These are phyloP conservation scores for Gibbula magus DNA, from an alignment of 2,888 invertebrate genomes.

Conservation along the genomic window DNA sequence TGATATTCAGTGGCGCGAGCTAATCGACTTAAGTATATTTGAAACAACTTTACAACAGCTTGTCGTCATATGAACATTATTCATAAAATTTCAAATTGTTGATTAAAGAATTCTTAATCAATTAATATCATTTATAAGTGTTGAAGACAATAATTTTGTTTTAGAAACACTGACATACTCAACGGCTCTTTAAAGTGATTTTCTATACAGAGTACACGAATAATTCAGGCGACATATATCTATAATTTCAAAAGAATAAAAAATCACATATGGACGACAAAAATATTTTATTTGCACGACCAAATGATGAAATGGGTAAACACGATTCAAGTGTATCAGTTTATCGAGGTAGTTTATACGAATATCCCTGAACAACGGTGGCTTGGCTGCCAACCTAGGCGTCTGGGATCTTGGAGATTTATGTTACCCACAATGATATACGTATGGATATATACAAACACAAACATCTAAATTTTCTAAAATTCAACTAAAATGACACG, in stretches of 20 bases:
- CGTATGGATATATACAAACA: not conserved
- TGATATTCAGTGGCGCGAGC: no score
- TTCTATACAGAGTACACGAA: not conserved
- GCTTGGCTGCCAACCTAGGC: not conserved
- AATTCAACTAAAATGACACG: not conserved
- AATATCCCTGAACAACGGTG: not conserved
- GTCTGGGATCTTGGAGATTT: no score
- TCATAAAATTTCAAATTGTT: no score
- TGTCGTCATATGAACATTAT: no score
- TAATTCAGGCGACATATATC: not conserved
- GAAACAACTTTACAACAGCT: no score
- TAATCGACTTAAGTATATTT: no score
- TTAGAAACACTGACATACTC: no score
- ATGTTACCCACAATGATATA: not conserved
- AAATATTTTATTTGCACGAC: constrained; percentile 29
- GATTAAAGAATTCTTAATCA: no score
- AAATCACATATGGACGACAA: not conserved
- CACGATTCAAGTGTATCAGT: constrained; percentile 2
- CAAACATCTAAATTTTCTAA: not conserved
- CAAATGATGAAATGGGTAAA: constrained; percentile 17
- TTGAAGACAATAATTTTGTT: no score
- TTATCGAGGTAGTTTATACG: constrained; percentile 19
- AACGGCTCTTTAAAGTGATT: not conserved
- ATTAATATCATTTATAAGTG: no score
- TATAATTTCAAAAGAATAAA: not conserved